Base-by-base conservation (phyloP, 2,113 vertebrate species). In the Poecilia latipinna region DNA sequence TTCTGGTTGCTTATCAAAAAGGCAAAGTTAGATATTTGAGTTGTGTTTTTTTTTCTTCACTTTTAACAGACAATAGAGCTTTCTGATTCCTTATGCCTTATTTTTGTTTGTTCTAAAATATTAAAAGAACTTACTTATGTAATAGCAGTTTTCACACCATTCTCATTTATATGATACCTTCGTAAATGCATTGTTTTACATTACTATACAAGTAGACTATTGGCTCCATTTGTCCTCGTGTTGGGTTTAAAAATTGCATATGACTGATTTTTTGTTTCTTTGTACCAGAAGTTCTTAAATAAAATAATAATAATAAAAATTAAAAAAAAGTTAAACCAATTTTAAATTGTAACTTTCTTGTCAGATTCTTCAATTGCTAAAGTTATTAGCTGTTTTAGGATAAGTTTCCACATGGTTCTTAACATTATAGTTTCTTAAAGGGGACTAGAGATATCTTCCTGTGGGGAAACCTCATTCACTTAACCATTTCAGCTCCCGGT, bases 381-480 rank as follows among this genome's bases (percentile, higher is more conserved):
- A 28, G 32, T 88, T 83, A 70, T 60, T 33, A 31, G 44, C 15
- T 77, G 26, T 71, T 42, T 57, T 60, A 66, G 60, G 65, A 35
- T 83, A 68, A 63, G 26, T 51, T 64, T 42, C 77, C 61, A 48
- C 35, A 33, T 69, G 68, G 31, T 8, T 57, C 42, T 61, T n/a
- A 67, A 71, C 54, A 67, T 32, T 72, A 44, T 65, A 75, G 64
- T 17, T 73, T 35, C 60, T 74, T 28, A 70, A 78, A 89, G 87
- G 80, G 89, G 83, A 93, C 84, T 85, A 74, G 88, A 88, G 75
- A 72, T 61, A 75, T 84, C 54, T 88, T 87, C 84, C 79, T 84
- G 70, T 86, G 79, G 85, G 83, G 80, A 90, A 89, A 90, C 88
- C 90, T 92, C 90, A 91, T 93, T 92, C 92, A 91, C 91, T 92